Evolutionary conservation across 1,140 invertebrate genomes (phyloP), one percentile per base, ranked within the genome.

Genomic region (Drosophila paulistorum): DNA sequence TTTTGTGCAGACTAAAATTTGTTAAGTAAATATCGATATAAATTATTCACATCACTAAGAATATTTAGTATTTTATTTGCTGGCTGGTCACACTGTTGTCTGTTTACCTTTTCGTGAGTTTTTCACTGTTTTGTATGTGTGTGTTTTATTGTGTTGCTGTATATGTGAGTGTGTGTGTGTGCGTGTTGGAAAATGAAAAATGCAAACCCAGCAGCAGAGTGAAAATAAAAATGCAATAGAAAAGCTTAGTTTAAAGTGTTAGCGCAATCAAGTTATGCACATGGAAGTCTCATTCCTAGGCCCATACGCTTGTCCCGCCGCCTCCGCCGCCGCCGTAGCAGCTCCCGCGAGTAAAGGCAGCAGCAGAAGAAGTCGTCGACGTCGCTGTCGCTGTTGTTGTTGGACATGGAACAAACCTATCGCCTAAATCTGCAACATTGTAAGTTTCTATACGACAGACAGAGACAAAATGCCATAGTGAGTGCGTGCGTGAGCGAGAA

Each of bases 261-360:
- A 59, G 57, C 17, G 33, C 7, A 35, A 17, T 37, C 14, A 59
- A 59, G 58, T 45, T 59, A 59, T 59, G 57, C 71, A 82, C 83
- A 86, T 86, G 83, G 83, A 87, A 86, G 79, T 83, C 77, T 84
- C 45, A 51, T 51, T 63, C 68, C 72, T 72, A 48, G 75, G 71
- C 70, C 68, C 67, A 67, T 61, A 72, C 54, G 65, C 68, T 72
- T 72, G 77, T 75, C 65, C 77, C 84, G 77, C 81, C 37, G 37
- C 79, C 20, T 23, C 20, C 60, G 17, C 79, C 60, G 45, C 45
- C 60, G 17, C 79, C 60, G 45, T 20, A 51, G 45, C 65, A 54
- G 51, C 59, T 66, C 76, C 72, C 74, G 64, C 68, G 48, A 65
- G 39, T 66, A 65, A 26, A 59, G 60, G 65, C 35, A 39, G 37